These are phyloP conservation scores for Percopsis transmontana DNA, from an alignment of 2,113 vertebrate species.

Conservation along the genomic window DNA sequence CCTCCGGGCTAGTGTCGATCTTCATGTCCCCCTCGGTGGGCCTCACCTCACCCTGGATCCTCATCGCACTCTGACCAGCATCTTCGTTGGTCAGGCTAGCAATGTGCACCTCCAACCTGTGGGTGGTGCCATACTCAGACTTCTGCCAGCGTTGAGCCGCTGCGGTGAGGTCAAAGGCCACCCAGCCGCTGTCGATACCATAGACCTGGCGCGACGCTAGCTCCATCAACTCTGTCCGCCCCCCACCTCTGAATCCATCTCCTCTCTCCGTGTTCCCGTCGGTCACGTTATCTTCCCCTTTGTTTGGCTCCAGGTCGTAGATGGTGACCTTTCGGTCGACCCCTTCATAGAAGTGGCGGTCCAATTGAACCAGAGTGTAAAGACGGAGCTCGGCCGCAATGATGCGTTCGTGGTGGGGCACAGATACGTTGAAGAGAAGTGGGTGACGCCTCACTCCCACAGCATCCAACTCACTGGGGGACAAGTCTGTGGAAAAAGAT, in stretches of 20 bases:
- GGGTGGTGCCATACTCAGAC: slow-evolving; percentile 79
- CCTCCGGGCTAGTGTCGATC: slow-evolving; percentile 85
- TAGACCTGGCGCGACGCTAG: slow-evolving; percentile 89
- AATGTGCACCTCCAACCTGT: slow-evolving; percentile 90
- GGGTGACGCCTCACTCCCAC: slow-evolving; percentile 85
- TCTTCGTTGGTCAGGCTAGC: slow-evolving; percentile 74
- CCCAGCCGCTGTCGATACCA: slow-evolving; percentile 87
- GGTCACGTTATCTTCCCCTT: slow-evolving; percentile 38
- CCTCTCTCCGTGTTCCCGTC: slow-evolving; percentile 37
- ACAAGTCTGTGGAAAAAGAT: slow-evolving; percentile 75
- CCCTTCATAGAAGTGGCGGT: slow-evolving; percentile 84
- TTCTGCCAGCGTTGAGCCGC: slow-evolving; percentile 86
- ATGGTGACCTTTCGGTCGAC: slow-evolving; percentile 91
- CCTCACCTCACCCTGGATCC: slow-evolving; percentile 60
- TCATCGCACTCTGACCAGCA: slow-evolving; percentile 39
- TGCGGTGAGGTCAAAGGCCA: slow-evolving; percentile 90
- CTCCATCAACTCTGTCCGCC: slow-evolving; percentile 68
- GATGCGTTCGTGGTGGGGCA: slow-evolving; percentile 92
- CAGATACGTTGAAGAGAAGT: slow-evolving; percentile 93
- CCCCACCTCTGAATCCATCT: slow-evolving; percentile 19
- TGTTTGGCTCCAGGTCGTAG: slow-evolving; percentile 76
- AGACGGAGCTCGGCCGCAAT: slow-evolving; percentile 90
- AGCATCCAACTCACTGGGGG: slow-evolving; percentile 74
- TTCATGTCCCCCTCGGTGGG: slow-evolving; percentile 80
- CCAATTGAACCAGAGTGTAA: slow-evolving; percentile 88